Percentiles rank a stretch among this genome's conserved stretches.
Evolutionary conservation across 23 tunicate genomes (phyloP).

Genomic region (Clavelina lepadiformis): DNA sequence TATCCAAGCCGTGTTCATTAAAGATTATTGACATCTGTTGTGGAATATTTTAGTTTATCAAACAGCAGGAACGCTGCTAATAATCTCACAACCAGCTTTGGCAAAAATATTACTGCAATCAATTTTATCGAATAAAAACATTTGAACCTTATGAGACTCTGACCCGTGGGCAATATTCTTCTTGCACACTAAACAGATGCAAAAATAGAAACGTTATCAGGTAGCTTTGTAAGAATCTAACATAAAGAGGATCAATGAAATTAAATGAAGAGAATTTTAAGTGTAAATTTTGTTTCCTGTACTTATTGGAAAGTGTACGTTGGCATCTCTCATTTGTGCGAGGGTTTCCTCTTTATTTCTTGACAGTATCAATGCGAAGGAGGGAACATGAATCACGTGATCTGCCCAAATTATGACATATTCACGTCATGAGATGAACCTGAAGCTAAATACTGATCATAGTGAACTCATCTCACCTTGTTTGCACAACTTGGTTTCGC

Average conservation of each 20-base stretch:
- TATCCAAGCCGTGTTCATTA: conserved; percentile 67
- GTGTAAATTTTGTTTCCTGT: background rate
- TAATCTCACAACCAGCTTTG: background rate
- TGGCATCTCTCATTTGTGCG: conserved; percentile 37
- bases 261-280: too few relatives aligned
- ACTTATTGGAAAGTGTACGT: conserved; percentile 75
- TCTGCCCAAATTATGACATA: conserved; percentile 43
- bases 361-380: conserved; percentile 41
- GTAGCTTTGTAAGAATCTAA: too few relatives aligned
- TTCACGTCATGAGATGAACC: background rate
- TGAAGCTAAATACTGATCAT: background rate
- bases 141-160: conserved; percentile 93
- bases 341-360: conserved; percentile 30
- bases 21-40: conserved; percentile 82
- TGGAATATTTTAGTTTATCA: background rate
- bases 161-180: conserved; percentile 87
- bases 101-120: conserved; percentile 1
- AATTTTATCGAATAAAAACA: too few relatives aligned
- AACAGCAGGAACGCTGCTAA: background rate
- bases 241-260: too few relatives aligned
- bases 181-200: conserved; percentile 79
- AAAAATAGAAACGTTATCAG: too few relatives aligned
- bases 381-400: conserved; percentile 55
- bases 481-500: conserved; percentile 33
- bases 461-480: conserved; percentile 31